Base-by-base conservation (phyloP, 1,140 invertebrate genomes). In the Cotesia typhae region DNA sequence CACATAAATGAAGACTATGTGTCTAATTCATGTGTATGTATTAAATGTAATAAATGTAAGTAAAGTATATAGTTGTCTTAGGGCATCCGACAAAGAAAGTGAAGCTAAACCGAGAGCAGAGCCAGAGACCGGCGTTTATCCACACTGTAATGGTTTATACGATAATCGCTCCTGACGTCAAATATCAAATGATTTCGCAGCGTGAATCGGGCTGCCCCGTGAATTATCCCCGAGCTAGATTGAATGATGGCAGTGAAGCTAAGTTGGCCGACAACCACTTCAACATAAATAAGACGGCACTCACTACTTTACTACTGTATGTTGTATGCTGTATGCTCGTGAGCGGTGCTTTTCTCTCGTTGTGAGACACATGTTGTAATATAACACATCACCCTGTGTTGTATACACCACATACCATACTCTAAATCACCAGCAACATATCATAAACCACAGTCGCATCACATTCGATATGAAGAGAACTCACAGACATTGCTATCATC, bases 221-320 rank as follows among this genome's bases (percentile, higher is more conserved):
- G 81, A 83, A 83, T 83, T 82, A 79, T 80, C 77, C 52, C 80
- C 72, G 57, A 14, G 66, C 75, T 83, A 81, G 80, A 83, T 83
- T 83, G 82, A 77, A 83, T 83, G 81, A 83, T 83, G 75, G 79
- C 77, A 75, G 75, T 67, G 73, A 70, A 72, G 81, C 80, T 80
- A 83, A 83, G 82, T 83, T 83, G 79, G 76, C 80, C 81, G 81
- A 82, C 80, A 82, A 83, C 79, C 78, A 82, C 79, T 83, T 82
- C 78, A 81, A 75, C 75, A 75, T 82, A 82, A 82, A 83, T 83
- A 83, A 83, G 82, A 83, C 76, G 76, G 75, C 76, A 82, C 75
- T 12, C 7, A 59, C 14, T 28, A 28, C 28, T 28, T 1, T 28
- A 28, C 28, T 28, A 28, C 28, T 28, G 28, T 28, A 28, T 28